Conservation (phyloP, 2,888 invertebrate genomes). For the Diachrysia chrysitis region DNA sequence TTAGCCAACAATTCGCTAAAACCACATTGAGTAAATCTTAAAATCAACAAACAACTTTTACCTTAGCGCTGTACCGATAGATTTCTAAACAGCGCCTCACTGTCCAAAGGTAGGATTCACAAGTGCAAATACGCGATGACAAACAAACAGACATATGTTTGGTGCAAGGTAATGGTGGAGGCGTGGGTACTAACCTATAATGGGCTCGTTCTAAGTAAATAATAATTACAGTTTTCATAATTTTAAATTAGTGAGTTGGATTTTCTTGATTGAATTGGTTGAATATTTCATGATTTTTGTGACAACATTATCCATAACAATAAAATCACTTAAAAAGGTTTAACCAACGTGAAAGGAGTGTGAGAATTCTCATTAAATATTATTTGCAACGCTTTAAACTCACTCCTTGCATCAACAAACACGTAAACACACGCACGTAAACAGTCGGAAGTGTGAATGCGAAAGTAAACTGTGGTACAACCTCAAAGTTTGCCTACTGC, state of each 20-base stretch:
- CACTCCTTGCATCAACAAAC: slow-evolving; percentile 47
- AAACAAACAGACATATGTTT: slow-evolving; percentile 40
- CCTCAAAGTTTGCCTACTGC: slow-evolving; percentile 48
- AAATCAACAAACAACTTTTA: slow-evolving; percentile 58
- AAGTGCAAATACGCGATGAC: slow-evolving; percentile 62
- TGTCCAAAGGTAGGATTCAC: slow-evolving; percentile 67
- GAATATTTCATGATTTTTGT: too few relatives aligned
- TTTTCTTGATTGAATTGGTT: too few relatives aligned
- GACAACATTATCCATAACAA: not conserved
- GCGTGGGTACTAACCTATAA: slow-evolving; percentile 8
- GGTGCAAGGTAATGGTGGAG: slow-evolving; percentile 18
- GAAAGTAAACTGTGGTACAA: slow-evolving; percentile 53
- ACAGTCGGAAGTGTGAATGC: slow-evolving; percentile 67
- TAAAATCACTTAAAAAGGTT: not conserved
- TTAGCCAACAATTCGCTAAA: slow-evolving; percentile 32
- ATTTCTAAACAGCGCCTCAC: slow-evolving; percentile 71
- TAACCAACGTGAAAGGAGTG: not conserved
- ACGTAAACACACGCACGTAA: slow-evolving; percentile 61
- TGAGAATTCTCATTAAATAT: not conserved
- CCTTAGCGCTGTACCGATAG: slow-evolving; percentile 65
- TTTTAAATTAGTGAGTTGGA: too few relatives aligned
- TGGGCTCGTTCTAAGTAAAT: too few relatives aligned
- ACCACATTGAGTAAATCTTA: slow-evolving; percentile 42
- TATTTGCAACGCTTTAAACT: slow-evolving; percentile 31
- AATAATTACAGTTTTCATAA: too few relatives aligned